Base-by-base conservation (phyloP, 64 coral and sea anemone genomes). In the Stichodactyla mertensii region DNA sequence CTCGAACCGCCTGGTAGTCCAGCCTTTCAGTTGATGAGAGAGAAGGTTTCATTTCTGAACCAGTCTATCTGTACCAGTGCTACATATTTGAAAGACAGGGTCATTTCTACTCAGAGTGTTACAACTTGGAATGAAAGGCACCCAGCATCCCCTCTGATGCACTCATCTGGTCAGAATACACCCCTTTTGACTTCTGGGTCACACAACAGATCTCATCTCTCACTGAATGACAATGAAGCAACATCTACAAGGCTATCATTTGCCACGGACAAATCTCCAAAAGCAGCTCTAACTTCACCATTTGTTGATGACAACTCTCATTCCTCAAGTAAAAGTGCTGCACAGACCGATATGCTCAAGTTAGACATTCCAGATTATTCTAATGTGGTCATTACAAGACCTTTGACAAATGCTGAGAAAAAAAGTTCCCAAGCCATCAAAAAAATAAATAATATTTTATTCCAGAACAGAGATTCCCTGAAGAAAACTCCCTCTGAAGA, bases 381-480 rank as follows among this genome's bases (percentile, higher is more conserved):
- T 31, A 74, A 31, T 31, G 26, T 74, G 7, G 69, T 74, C 8
- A 74, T 74, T 31, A 74, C 8, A 7, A 27, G 69, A 13, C 69
- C 69, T 11, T n/a, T 54, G 18, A 89, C 88, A n/a, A 52, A 89
- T 71, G 79, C 80, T 36, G 88, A 89, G 54, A 61, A 81, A 27
- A 83, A 61, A 20, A 64, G 88, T 20, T 56, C 19, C 18, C 31
- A 57, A 59, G 88, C 88, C 4, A 36, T 51, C 9, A 74, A 19
- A 51, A 23, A 89, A 69, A 84, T 89, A 16, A 77, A 19, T 55
- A 71, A 89, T 57, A 84, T 84, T 77, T 81, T 84, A 4, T 27
- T 80, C 11, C 19, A n/a, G 52, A 89, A 89, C 84, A 53, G 61
- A 51, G 24, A 71, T 20, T 51, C 74, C 0, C 15, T 36, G 5